These are phyloP conservation scores for Lymantria monacha DNA, from an alignment of 2,888 invertebrate genomes.

Conservation along the genomic window DNA sequence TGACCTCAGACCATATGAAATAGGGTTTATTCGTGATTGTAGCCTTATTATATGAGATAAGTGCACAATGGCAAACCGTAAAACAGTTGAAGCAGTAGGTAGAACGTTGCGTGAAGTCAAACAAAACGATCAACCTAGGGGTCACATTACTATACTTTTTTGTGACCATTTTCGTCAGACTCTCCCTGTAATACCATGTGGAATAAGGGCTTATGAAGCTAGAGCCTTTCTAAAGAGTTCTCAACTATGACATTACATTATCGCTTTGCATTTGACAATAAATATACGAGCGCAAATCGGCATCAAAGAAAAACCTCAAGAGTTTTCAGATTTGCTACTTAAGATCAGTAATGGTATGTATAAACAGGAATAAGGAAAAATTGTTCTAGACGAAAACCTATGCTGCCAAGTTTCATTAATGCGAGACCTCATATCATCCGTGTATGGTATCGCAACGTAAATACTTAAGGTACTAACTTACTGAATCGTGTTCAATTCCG, in stretches of 20 bases:
- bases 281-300: conserved; percentile 17
- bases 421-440: background rate
- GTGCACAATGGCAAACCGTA: conserved; percentile 12
- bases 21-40: conserved; percentile 24
- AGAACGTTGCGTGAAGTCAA: conserved; percentile 11
- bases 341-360: conserved; percentile 18
- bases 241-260: conserved; percentile 10
- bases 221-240: conserved; percentile 15
- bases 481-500: too few species aligned
- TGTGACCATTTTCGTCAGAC: conserved; percentile 23
- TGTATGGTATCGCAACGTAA: background rate
- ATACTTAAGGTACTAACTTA: too few species aligned
- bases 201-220: conserved; percentile 14
- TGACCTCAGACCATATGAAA: too few species aligned
- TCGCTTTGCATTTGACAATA: conserved; percentile 13
- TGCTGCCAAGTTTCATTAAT: background rate
- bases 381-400: too few species aligned
- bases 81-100: conserved; percentile 25
- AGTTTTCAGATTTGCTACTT: conserved; percentile 22
- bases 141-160: conserved; percentile 13
- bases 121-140: conserved; percentile 27
- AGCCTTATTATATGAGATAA: background rate
- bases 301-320: conserved; percentile 10
- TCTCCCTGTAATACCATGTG: conserved; percentile 20
- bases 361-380: background rate